A percentile compares a stretch with the other conserved stretches of the same genome.
Evolutionary conservation across 2,797 vertebrate genomes (phyloP).

Genomic region (Thamnophis elegans): DNA sequence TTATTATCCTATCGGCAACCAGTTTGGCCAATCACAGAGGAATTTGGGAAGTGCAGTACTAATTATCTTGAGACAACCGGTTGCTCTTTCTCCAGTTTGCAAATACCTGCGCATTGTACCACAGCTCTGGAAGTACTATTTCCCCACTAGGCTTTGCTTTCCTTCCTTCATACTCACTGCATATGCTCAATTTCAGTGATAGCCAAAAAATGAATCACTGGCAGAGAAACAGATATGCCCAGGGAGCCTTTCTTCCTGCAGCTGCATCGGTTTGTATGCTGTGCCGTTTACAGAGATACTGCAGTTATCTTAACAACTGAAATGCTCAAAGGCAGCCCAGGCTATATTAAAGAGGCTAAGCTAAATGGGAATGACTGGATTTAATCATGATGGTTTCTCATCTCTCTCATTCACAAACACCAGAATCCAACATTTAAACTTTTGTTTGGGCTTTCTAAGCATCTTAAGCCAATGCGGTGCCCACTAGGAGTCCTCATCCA

Average conservation of each 20-base stretch:
- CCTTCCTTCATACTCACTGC: neutral
- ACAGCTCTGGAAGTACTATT: neutral
- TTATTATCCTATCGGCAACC: neutral
- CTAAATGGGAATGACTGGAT: neutral
- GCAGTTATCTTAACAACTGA: neutral
- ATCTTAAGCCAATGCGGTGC: neutral
- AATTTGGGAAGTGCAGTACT: neutral
- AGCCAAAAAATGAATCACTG: conserved; percentile 11
- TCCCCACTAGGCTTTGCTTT: neutral
- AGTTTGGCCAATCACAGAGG: neutral
- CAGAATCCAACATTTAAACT: neutral
- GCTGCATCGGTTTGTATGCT: conserved; percentile 6
- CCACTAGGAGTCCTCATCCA: neutral
- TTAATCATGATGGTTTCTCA: neutral
- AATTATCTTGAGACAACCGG: neutral
- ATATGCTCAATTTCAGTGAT: neutral
- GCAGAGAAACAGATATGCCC: neutral
- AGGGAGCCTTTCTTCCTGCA: neutral
- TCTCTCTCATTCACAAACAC: neutral
- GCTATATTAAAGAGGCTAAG: neutral
- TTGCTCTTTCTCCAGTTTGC: neutral
- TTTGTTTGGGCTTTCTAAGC: neutral
- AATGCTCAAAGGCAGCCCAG: neutral
- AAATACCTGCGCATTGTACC: neutral
- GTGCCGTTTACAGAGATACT: neutral